These are phyloP conservation scores for Condylostylus longicornis DNA, from an alignment of 1,140 invertebrate genomes.

Conservation along the genomic window DNA sequence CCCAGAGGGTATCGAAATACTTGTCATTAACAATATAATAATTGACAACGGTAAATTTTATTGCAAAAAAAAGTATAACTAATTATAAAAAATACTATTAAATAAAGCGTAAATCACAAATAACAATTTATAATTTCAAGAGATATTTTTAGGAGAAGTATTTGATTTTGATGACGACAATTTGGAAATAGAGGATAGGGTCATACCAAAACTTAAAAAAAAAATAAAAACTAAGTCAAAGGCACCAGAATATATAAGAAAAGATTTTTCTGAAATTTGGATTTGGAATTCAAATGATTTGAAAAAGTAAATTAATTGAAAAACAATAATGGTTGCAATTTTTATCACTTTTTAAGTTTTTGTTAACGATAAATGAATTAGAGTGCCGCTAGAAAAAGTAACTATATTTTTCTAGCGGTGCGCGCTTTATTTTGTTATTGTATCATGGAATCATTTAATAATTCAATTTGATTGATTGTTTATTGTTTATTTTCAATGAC, in stretches of 20 bases:
- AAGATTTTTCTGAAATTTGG: too few species aligned
- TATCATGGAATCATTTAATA: not conserved
- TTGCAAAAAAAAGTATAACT: not conserved
- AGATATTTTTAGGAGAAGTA: too few species aligned
- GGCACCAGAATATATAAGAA: not conserved
- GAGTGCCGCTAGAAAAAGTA: too few species aligned
- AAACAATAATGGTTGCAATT: too few species aligned
- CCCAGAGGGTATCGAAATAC: constrained; percentile 4
- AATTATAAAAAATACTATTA: not conserved
- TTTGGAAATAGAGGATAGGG: too few species aligned
- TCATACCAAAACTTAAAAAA: not conserved
- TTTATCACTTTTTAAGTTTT: too few species aligned
- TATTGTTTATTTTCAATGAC: not conserved
- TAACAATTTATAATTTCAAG: too few species aligned
- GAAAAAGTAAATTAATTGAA: too few species aligned
- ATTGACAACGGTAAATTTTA: not conserved
- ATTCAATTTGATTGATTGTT: not conserved
- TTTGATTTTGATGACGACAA: too few species aligned
- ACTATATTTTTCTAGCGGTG: not conserved
- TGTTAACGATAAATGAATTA: too few species aligned
- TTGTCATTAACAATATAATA: constrained; percentile 2
- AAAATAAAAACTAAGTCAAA: not conserved
- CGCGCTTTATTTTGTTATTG: not conserved
- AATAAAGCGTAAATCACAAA: not conserved
- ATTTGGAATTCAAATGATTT: too few species aligned